phyloP scores from a whole-genome alignment of 2,797 vertebrate genomes.

The Eidolon dupreanum region DNA sequence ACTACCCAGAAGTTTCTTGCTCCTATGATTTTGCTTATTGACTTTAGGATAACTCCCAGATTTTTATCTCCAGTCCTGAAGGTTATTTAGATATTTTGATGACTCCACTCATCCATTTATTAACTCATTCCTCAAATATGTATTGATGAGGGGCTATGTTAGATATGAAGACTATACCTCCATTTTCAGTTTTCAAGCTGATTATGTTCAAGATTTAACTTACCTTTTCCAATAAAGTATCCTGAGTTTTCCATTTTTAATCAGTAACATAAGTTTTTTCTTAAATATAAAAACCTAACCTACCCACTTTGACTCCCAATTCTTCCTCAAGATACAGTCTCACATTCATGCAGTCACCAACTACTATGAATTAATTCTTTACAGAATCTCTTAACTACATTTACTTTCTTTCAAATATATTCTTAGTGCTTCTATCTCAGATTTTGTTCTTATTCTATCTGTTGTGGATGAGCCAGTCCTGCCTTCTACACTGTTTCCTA shows the following conservation, averaged over 20 bases:
- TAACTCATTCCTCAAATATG: neutral
- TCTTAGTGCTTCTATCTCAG: neutral
- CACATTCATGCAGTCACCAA: neutral
- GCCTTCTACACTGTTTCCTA: neutral
- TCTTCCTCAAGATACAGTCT: neutral
- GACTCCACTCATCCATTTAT: neutral
- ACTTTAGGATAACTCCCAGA: neutral
- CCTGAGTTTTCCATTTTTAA: neutral
- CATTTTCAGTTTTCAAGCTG: neutral
- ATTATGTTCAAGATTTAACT: neutral
- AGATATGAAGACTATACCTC: neutral
- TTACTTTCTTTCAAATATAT: neutral
- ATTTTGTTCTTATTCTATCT: neutral
- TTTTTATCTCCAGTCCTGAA: neutral
- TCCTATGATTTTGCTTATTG: neutral
- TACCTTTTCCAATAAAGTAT: neutral
- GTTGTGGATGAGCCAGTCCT: neutral
- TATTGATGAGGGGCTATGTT: neutral
- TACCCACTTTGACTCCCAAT: neutral
- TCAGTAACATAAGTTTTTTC: neutral
- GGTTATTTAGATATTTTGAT: neutral
- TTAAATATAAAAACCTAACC: neutral
- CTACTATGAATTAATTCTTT: neutral
- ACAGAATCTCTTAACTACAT: neutral
- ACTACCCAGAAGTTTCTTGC: neutral